These are phyloP conservation scores for Pandion haliaetus DNA, from an alignment of 2,113 vertebrate species.

Conservation along the genomic window DNA sequence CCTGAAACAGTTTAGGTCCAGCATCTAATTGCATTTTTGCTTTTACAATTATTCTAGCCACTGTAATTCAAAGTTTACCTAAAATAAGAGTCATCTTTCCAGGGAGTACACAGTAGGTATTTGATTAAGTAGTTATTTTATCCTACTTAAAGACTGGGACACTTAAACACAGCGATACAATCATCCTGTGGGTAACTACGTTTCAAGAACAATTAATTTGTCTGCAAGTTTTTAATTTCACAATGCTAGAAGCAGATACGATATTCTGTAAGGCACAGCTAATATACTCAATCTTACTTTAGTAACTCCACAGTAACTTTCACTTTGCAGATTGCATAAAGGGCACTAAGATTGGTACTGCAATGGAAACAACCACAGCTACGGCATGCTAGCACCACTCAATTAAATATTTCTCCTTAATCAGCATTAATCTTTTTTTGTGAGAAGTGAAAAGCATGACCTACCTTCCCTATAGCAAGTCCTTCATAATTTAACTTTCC, in stretches of 20 bases:
- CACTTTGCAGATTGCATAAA: background rate
- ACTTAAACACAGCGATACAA: background rate
- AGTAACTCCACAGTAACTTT: background rate
- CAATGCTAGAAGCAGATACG: background rate
- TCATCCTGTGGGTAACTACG: background rate
- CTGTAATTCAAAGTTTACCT: background rate
- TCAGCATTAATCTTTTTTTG: background rate
- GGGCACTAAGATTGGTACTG: background rate
- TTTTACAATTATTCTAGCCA: background rate
- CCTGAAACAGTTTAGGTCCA: background rate
- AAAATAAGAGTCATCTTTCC: background rate
- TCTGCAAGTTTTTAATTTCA: background rate
- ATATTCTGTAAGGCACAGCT: background rate
- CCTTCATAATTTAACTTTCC: constrained; percentile 86
- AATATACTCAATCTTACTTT: background rate
- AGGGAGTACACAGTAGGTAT: background rate
- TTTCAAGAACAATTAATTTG: background rate
- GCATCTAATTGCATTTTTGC: background rate
- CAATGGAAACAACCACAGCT: background rate
- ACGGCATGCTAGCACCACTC: background rate
- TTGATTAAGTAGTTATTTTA: background rate
- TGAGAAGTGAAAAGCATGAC: background rate
- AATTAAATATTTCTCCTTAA: background rate
- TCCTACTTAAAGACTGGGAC: background rate
- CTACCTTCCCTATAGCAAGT: constrained; percentile 86